Conservation (phyloP, 2,888 invertebrate species). For the Blastobasis adustella region DNA sequence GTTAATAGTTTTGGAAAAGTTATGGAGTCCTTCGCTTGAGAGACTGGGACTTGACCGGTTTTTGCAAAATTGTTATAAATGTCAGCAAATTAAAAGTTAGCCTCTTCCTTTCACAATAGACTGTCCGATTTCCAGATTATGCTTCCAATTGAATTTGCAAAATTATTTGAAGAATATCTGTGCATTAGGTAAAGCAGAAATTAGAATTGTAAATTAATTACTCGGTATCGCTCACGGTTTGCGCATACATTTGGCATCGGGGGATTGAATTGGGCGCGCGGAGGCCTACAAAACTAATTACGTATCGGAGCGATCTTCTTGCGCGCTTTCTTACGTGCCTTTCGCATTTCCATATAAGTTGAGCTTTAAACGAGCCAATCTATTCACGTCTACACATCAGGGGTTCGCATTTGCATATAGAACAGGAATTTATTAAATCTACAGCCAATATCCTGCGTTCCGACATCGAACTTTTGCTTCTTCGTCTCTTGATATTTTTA, state of each 20-base stretch:
- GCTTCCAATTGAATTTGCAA: constrained; percentile 35
- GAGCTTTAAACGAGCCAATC: constrained; percentile 75
- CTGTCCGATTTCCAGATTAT: constrained; percentile 2
- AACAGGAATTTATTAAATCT: constrained; percentile 76
- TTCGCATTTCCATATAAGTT: constrained; percentile 74
- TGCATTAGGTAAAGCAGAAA: constrained; percentile 34
- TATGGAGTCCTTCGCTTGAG: background rate
- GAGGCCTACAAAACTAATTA: constrained; percentile 70
- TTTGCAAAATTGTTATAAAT: background rate
- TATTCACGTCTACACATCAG: constrained; percentile 76
- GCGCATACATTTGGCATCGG: constrained; percentile 43
- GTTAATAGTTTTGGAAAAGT: background rate
- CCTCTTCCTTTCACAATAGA: background rate
- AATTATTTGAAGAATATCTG: constrained; percentile 29
- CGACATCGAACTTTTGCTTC: constrained; percentile 69
- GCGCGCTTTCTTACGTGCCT: constrained; percentile 73
- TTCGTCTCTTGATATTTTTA: constrained; percentile 56
- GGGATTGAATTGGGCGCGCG: constrained; percentile 54
- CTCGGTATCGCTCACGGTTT: constrained; percentile 34
- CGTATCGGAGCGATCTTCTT: constrained; percentile 70
- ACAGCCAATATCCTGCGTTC: constrained; percentile 72
- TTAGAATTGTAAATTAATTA: constrained; percentile 60
- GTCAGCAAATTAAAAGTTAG: no score
- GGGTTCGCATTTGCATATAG: constrained; percentile 74
- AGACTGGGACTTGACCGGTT: background rate